Conservation (phyloP, 1,140 invertebrate species). For the Meloidogyne floridensis region DNA sequence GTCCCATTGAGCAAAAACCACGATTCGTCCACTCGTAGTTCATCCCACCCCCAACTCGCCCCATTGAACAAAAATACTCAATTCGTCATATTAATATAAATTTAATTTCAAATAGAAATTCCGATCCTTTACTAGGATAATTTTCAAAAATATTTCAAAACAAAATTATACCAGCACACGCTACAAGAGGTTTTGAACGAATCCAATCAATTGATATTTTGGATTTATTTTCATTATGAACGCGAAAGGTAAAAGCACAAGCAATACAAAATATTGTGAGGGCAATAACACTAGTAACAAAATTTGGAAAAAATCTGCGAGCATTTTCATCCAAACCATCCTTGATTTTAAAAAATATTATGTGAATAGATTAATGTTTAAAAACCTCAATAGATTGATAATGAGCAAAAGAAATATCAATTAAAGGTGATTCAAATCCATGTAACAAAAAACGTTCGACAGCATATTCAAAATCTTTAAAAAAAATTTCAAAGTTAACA, state of each 20-base stretch:
- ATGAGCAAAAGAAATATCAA: constrained; percentile 61
- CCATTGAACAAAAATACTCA: too few species aligned
- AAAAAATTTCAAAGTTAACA: background rate
- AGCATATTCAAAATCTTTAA: constrained; percentile 62
- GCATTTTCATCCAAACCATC: constrained; percentile 65
- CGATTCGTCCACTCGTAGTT: too few species aligned
- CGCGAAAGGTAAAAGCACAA: constrained; percentile 35
- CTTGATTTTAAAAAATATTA: constrained; percentile 22
- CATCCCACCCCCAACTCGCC: too few species aligned
- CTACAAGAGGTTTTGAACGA: constrained; percentile 61
- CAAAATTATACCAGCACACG: constrained; percentile 49
- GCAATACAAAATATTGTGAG: constrained; percentile 56
- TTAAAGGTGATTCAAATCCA: constrained; percentile 56
- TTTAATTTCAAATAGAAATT: too few species aligned
- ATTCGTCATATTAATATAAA: too few species aligned
- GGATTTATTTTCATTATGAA: background rate
- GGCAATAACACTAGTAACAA: constrained; percentile 59
- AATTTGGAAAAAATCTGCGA: constrained; percentile 63
- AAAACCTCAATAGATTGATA: constrained; percentile 61
- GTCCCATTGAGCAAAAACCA: too few species aligned
- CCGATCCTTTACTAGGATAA: too few species aligned
- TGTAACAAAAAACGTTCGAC: constrained; percentile 62
- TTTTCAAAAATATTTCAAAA: background rate
- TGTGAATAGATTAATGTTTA: background rate
- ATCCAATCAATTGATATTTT: constrained; percentile 57